Conservation (phyloP, 1,140 invertebrate species). For the Caligus rogercresseyi region DNA sequence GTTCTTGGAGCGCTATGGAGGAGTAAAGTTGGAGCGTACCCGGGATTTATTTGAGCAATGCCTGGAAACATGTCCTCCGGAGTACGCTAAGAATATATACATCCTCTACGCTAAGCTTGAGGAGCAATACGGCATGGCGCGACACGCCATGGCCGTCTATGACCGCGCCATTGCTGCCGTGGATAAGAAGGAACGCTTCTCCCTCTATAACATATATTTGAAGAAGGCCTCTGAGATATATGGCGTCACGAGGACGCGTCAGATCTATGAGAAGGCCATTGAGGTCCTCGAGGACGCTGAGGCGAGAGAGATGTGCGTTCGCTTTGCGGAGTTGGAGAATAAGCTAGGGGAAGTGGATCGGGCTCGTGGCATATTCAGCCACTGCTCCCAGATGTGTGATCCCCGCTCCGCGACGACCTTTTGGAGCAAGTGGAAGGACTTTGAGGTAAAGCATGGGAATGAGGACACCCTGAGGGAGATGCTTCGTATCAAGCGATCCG, state of each 20-base stretch:
- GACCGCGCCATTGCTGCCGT: constrained; percentile 82
- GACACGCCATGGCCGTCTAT: constrained; percentile 95
- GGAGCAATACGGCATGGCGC: constrained; percentile 88
- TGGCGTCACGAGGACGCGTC: constrained; percentile 82
- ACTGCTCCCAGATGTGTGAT: constrained; percentile 98
- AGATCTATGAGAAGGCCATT: constrained; percentile 97
- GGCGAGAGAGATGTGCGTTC: constrained; percentile 83
- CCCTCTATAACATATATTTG: constrained; percentile 97
- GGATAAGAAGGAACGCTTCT: constrained; percentile 70
- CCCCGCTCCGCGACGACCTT: constrained; percentile 78
- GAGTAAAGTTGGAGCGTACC: constrained; percentile 83
- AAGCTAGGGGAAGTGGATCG: constrained; percentile 95
- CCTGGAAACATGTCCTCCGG: constrained; percentile 78
- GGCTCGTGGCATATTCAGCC: constrained; percentile 86
- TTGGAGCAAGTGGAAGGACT: constrained; percentile 99
- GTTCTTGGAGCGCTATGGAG: constrained; percentile 87
- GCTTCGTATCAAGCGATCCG: constrained; percentile 89
- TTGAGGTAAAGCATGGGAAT: constrained; percentile 98
- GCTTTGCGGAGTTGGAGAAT: constrained; percentile 93
- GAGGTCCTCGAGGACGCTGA: constrained; percentile 75
- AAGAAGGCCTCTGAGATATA: constrained; percentile 95
- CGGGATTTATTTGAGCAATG: constrained; percentile 98
- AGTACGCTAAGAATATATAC: constrained; percentile 86
- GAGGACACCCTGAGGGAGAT: constrained; percentile 99
- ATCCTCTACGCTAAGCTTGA: constrained; percentile 93